A percentile compares a stretch with the other conserved stretches of the same genome.
Conservation (phyloP, 2,113 vertebrate species). For the Tinamus guttatus region DNA sequence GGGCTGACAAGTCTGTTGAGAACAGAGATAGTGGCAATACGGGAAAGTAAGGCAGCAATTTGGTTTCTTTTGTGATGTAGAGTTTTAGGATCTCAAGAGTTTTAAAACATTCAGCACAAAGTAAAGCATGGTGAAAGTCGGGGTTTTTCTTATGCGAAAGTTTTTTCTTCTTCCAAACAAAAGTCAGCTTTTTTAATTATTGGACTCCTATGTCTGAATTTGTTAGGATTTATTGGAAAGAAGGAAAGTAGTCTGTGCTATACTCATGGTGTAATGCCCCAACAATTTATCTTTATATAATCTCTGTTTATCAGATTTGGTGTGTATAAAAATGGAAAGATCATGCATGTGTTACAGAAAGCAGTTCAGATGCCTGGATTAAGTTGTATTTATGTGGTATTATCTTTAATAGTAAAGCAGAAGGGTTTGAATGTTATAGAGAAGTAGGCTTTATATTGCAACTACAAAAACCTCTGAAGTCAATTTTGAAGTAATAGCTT, state of each 20-base stretch:
- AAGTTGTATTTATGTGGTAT: conserved; percentile 54
- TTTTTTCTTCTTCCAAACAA: neutral
- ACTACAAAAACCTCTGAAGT: conserved; percentile 3
- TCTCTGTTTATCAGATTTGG: conserved; percentile 68
- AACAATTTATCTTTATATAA: conserved; percentile 15
- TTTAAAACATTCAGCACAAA: neutral
- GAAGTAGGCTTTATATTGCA: neutral
- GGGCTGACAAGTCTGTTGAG: neutral
- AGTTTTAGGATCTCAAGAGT: neutral
- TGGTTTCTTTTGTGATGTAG: neutral
- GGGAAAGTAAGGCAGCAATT: neutral
- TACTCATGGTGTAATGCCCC: neutral
- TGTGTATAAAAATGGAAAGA: conserved; percentile 63
- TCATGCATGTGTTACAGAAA: conserved; percentile 47
- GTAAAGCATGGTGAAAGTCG: neutral
- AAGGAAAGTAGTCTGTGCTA: neutral
- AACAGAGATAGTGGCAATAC: neutral
- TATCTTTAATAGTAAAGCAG: conserved; percentile 29
- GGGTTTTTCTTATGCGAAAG: neutral
- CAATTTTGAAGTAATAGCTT: neutral
- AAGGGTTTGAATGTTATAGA: conserved; percentile 5
- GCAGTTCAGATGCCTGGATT: conserved; percentile 58
- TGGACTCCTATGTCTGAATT: neutral
- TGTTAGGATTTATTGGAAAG: conserved; percentile 20
- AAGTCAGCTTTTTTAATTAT: neutral